Evolutionary conservation across 2,888 invertebrate species (phyloP).

Genomic region (Amorpha juglandis): DNA sequence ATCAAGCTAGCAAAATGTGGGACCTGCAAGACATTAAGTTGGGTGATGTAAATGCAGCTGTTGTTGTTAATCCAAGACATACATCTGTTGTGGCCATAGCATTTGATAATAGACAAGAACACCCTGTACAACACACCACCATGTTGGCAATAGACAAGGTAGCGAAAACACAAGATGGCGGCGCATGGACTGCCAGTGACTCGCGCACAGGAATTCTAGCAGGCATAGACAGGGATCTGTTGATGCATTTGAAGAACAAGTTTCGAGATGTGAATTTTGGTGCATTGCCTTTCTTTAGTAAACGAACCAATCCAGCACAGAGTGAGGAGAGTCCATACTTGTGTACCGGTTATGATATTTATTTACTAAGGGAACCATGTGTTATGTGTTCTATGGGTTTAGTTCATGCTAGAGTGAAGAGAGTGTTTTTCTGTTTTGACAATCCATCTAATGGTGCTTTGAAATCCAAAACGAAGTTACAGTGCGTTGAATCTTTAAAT

Average conservation of each 20-base stretch:
- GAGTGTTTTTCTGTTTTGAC: constrained; percentile 90
- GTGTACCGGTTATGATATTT: constrained; percentile 94
- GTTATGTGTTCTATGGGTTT: constrained; percentile 98
- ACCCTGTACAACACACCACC: constrained; percentile 92
- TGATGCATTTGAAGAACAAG: constrained; percentile 59
- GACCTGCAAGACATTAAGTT: constrained; percentile 39
- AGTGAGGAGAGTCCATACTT: constrained; percentile 87
- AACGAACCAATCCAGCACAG: constrained; percentile 49
- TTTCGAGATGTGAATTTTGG: constrained; percentile 74
- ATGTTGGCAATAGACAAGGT: constrained; percentile 95
- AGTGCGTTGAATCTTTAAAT: constrained; percentile 91
- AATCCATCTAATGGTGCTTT: constrained; percentile 87
- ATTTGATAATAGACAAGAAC: constrained; percentile 81
- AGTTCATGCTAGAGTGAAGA: constrained; percentile 92
- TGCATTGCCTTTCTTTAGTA: constrained; percentile 64
- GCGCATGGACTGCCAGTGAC: constrained; percentile 82
- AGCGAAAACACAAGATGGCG: constrained; percentile 92
- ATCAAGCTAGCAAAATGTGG: constrained; percentile 36
- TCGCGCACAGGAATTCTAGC: constrained; percentile 35
- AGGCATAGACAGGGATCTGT: constrained; percentile 73
- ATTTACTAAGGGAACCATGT: constrained; percentile 94
- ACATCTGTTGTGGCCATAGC: constrained; percentile 88
- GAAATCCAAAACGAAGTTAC: constrained; percentile 88
- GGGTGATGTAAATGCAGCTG: constrained; percentile 57
- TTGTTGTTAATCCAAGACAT: constrained; percentile 90